These are phyloP conservation scores for Xenops minutus DNA, from an alignment of 2,797 vertebrate species.

Conservation along the genomic window DNA sequence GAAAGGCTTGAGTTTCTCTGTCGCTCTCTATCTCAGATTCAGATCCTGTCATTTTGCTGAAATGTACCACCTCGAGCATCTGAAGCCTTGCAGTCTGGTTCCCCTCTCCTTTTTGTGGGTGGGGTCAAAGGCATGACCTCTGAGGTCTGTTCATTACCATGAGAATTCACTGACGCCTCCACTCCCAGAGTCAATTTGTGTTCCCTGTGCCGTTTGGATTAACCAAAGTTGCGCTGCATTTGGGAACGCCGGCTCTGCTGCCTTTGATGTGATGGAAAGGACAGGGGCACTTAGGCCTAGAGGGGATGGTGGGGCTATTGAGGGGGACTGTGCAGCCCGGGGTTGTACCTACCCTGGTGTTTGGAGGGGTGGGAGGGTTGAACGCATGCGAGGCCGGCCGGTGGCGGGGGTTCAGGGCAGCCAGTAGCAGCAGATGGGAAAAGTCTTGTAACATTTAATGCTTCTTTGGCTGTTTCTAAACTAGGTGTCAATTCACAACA, in stretches of 20 bases:
- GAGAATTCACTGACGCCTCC: neutral
- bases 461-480: slow-evolving; percentile 99
- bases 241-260: neutral
- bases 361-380: slow-evolving; percentile 65
- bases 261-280: neutral
- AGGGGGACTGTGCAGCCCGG: neutral
- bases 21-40: slow-evolving; percentile 28
- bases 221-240: slow-evolving; percentile 14
- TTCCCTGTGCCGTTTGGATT: slow-evolving; percentile 9
- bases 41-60: slow-evolving; percentile 34
- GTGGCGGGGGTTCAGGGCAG: slow-evolving; percentile 62
- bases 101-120: neutral
- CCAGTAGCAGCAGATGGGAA: slow-evolving; percentile 78
- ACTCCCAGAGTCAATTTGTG: neutral
- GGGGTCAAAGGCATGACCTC: neutral
- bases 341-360: slow-evolving; percentile 38
- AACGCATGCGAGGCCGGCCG: neutral
- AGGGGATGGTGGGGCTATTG: neutral
- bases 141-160: neutral
- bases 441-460: slow-evolving; percentile 98
- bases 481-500: slow-evolving; percentile 99
- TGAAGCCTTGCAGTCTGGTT: neutral
- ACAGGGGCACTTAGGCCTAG: slow-evolving; percentile 32
- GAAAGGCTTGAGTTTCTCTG: slow-evolving; percentile 56
- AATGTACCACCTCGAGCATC: neutral